phyloP scores from a whole-genome alignment of 2,113 vertebrate genomes.

The Amia ocellicauda region DNA sequence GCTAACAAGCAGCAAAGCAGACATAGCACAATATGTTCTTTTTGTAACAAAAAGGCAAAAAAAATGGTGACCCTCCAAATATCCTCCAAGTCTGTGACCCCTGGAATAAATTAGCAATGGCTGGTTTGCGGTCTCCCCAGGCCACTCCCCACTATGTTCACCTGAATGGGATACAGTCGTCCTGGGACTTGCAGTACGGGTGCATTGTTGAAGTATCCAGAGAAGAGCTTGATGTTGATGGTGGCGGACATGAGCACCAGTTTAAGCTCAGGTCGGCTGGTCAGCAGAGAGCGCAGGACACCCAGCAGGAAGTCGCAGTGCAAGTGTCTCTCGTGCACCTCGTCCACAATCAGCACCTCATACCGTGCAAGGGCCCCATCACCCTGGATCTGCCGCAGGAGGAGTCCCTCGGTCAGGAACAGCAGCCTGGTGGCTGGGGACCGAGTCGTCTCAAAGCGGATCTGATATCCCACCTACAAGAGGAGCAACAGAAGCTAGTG shows the following conservation, averaged over 20 bases:
- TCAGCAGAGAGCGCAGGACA: conserved; percentile 68
- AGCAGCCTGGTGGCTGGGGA: conserved; percentile 71
- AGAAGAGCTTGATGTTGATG: conserved; percentile 87
- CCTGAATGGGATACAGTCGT: conserved; percentile 84
- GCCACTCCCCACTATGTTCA: conserved; percentile 31
- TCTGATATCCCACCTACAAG: conserved; percentile 84
- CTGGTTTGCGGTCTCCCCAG: no score
- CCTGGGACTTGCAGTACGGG: conserved; percentile 89
- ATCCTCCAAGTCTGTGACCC: no score
- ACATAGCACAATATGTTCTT: no score
- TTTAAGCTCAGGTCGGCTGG: conserved; percentile 63
- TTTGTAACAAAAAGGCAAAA: no score
- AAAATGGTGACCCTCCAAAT: no score
- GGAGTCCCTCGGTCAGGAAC: conserved; percentile 87
- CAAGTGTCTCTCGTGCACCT: conserved; percentile 88
- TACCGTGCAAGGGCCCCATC: conserved; percentile 67
- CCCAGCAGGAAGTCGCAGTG: conserved; percentile 86
- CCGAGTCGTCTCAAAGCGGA: conserved; percentile 83
- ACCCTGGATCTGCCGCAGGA: conserved; percentile 82
- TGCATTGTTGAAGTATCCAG: conserved; percentile 69
- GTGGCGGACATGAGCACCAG: conserved; percentile 92
- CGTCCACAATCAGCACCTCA: conserved; percentile 76
- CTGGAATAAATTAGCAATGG: no score
- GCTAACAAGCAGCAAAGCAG: no score
- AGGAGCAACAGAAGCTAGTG: background rate